phyloP scores from a whole-genome alignment of 2,797 vertebrate species.

The Semaprochilodus insignis region DNA sequence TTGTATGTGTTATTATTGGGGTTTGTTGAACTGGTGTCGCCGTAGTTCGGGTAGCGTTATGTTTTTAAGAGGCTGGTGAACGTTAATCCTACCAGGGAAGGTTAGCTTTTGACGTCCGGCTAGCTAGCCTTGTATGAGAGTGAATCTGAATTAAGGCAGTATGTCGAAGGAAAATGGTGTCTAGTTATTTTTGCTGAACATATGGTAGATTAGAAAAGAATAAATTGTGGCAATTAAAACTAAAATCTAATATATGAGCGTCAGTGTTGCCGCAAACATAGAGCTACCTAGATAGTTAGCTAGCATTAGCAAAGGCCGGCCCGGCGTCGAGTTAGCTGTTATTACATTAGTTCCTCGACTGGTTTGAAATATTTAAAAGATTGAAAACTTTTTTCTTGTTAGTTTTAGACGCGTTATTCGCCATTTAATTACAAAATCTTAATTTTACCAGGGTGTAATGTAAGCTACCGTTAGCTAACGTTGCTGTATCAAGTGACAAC shows the following conservation, averaged over 20 bases:
- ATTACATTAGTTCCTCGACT: too few relatives aligned
- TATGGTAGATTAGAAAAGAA: background rate
- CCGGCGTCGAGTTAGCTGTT: background rate
- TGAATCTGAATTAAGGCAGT: background rate
- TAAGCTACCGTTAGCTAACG: background rate
- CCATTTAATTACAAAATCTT: background rate
- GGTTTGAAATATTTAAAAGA: background rate
- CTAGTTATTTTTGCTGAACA: background rate
- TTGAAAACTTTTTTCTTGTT: background rate
- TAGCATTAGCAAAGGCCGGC: background rate
- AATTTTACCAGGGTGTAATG: background rate
- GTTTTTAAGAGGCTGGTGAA: background rate
- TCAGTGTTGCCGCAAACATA: background rate
- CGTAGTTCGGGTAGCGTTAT: background rate
- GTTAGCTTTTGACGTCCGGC: background rate
- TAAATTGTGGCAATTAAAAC: background rate
- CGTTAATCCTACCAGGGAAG: background rate
- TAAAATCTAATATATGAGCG: background rate
- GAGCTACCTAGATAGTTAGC: background rate
- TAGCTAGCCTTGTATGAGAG: background rate
- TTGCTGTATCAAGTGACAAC: conserved; percentile 19
- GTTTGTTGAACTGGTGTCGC: conserved; percentile 7
- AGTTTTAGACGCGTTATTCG: background rate
- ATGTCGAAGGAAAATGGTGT: background rate
- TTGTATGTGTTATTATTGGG: background rate